Base-by-base conservation (phyloP, 92 coral and sea anemone genomes). In the Bergia puertoricense region DNA sequence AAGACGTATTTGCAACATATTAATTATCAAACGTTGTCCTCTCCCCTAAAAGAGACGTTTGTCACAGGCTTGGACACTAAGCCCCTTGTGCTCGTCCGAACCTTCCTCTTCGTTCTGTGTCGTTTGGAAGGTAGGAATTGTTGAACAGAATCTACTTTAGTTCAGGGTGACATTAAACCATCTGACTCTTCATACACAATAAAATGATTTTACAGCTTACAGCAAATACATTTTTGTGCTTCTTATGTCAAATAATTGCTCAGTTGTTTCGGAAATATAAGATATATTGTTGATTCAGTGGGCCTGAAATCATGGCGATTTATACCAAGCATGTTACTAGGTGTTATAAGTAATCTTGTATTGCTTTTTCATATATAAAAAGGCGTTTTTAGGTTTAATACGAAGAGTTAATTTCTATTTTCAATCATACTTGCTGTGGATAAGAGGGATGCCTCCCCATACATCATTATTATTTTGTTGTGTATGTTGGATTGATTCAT, bases 81-180 rank as follows among this genome's bases (percentile, higher is more conserved):
- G 87, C 23, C 7, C 42, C 40, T 7, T 69, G 56, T 54, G 30
- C 10, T 84, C 23, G 36, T 46, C 66, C 36, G 67, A 71, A 45
- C 54, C 79, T 69, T 84, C 59, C 87, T 84, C 87, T 84, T 84
- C 87, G 59, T 69, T 45, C 79, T 44, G 68, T 84, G 77, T 73
- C 68, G 68, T 71, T 69, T 84, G 87, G 77, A 84, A 84, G 87
- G 87, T 84, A 84, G 16, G 79, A 71, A 71, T 44, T 67, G 78
- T 36, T 15, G 79, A 18, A n/a, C 2, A 45, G 44, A 38, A 84
- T 84, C 87, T 39, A 18, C 22, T 45, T 41, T 45, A 10, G 42
- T 84, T 37, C 14, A 43, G 8, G 23, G 43, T 48, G 30, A 44
- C 13, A 23, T 44, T 84, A 30, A 8, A 66, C 87, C 87, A 84